phyloP scores from a whole-genome alignment of 2,113 vertebrate species.

The Rhinogobius similis region DNA sequence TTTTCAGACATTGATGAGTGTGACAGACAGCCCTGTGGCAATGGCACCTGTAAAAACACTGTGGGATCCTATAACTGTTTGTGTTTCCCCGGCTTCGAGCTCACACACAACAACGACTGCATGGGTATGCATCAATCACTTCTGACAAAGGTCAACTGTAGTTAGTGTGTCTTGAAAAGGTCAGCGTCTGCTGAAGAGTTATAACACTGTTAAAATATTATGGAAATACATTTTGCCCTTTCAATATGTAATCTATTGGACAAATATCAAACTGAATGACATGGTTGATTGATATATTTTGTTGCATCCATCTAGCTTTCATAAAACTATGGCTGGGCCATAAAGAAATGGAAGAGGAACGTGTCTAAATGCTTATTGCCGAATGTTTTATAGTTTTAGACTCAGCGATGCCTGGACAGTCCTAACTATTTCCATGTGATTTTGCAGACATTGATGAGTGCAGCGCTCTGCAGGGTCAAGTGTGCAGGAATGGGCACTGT shows the following conservation, averaged over 20 bases:
- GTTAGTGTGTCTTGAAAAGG: slow-evolving; percentile 18
- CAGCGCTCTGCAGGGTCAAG: slow-evolving; percentile 83
- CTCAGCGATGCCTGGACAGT: neutral
- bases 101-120: slow-evolving; percentile 89
- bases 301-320: neutral
- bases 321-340: neutral
- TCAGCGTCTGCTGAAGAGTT: slow-evolving; percentile 14
- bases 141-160: slow-evolving; percentile 12
- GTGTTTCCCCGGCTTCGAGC: slow-evolving; percentile 90
- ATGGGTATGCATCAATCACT: slow-evolving; percentile 79
- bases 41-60: slow-evolving; percentile 92
- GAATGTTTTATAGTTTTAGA: neutral
- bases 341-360: neutral
- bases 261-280: neutral
- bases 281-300: neutral
- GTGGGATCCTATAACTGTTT: slow-evolving; percentile 94
- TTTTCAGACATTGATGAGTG: slow-evolving; percentile 89
- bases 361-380: neutral
- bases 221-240: slow-evolving; percentile 13
- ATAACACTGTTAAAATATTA: slow-evolving; percentile 4
- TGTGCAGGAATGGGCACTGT: slow-evolving; percentile 89
- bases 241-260: neutral
- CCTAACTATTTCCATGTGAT: neutral
- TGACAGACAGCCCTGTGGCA: slow-evolving; percentile 88
- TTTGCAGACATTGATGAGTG: slow-evolving; percentile 88